phyloP scores from a whole-genome alignment of 2,888 invertebrate genomes.

The Xiphydria camelus region DNA sequence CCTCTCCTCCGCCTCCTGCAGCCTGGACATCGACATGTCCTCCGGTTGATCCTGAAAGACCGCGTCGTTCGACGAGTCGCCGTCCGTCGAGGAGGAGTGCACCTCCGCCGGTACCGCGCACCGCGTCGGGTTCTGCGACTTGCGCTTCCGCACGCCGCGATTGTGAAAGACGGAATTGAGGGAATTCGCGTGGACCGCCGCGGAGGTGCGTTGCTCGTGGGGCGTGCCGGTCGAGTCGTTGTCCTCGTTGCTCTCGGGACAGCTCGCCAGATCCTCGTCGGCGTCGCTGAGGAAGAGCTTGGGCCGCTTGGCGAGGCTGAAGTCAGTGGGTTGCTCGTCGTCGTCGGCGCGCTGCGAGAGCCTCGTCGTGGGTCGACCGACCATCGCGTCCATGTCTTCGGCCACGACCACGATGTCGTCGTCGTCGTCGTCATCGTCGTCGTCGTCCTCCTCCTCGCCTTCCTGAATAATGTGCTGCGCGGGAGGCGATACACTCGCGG shows the following conservation, averaged over 20 bases:
- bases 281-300: constrained; percentile 63
- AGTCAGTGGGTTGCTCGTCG: constrained; percentile 70
- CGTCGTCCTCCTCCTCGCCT: constrained; percentile 54
- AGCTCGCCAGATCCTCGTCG: constrained; percentile 64
- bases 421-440: constrained; percentile 73
- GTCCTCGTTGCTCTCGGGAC: constrained; percentile 68
- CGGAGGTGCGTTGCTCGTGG: constrained; percentile 39
- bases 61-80: constrained; percentile 65
- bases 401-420: constrained; percentile 79
- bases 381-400: constrained; percentile 64
- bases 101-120: constrained; percentile 67
- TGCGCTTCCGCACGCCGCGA: constrained; percentile 72
- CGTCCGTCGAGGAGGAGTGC: constrained; percentile 65
- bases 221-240: constrained; percentile 49
- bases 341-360: constrained; percentile 42
- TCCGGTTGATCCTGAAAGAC: constrained; percentile 56
- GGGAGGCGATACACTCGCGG: constrained; percentile 50
- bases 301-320: constrained; percentile 69
- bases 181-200: constrained; percentile 40
- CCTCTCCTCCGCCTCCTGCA: constrained; percentile 47
- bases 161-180: constrained; percentile 40
- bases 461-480: constrained; percentile 43
- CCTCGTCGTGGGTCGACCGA: constrained; percentile 44
- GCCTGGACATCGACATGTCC: constrained; percentile 56
- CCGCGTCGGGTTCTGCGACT: constrained; percentile 85